Evolutionary conservation across 2,888 invertebrate genomes (phyloP).

Genomic region (Trissolcus japonicus): DNA sequence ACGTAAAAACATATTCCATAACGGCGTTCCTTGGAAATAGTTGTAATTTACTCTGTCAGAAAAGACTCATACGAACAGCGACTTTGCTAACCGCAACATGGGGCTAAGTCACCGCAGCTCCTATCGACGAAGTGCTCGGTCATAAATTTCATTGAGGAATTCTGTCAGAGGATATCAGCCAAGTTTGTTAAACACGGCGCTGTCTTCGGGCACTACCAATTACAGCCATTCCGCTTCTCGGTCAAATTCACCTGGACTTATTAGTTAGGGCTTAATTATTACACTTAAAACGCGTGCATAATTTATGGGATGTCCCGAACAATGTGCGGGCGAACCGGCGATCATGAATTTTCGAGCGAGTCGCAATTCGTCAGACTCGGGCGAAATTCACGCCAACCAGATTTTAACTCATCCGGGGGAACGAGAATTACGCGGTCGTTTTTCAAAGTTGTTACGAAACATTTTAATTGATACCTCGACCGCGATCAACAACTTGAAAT

Average conservation of each 20-base stretch:
- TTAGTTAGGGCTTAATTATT: conserved; percentile 17
- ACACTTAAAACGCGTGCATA: conserved; percentile 31
- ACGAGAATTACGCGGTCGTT: too few relatives aligned
- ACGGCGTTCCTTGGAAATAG: conserved; percentile 18
- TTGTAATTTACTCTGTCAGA: conserved; percentile 19
- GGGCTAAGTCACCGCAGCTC: conserved; percentile 23
- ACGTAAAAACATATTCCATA: conserved; percentile 26
- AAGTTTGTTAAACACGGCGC: conserved; percentile 35
- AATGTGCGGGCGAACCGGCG: conserved; percentile 6
- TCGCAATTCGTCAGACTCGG: conserved; percentile 24
- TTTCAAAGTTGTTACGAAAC: too few relatives aligned
- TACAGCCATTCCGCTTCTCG: conserved; percentile 16
- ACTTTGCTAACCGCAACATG: conserved; percentile 30
- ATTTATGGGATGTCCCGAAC: conserved; percentile 17
- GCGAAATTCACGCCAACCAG: too few relatives aligned
- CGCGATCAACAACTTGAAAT: too few relatives aligned
- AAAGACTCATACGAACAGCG: conserved; percentile 19
- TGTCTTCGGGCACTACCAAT: conserved; percentile 15
- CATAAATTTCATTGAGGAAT: conserved; percentile 47
- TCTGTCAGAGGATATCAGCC: conserved; percentile 23
- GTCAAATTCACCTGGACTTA: conserved; percentile 31
- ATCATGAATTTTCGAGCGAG: conserved; percentile 21
- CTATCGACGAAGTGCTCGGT: conserved; percentile 28
- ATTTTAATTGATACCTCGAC: conserved; percentile 7
- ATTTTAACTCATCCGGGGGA: too few relatives aligned